These are phyloP conservation scores for Serinus canaria DNA, from an alignment of 2,113 vertebrate genomes.

Conservation along the genomic window DNA sequence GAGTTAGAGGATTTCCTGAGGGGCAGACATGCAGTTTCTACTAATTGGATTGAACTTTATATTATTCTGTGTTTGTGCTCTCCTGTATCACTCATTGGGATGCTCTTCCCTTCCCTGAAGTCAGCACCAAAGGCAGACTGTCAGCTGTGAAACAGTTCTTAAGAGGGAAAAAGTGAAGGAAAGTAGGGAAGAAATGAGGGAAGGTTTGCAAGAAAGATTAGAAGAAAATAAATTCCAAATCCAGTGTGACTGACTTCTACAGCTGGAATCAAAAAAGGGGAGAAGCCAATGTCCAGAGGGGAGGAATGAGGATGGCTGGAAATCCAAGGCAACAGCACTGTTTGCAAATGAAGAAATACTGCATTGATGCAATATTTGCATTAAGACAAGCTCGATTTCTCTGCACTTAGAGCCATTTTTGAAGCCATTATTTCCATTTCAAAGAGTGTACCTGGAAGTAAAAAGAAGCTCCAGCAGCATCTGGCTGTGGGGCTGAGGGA, in stretches of 20 bases:
- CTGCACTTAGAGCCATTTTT: neutral
- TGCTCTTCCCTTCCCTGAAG: neutral
- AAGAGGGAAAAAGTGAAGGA: neutral
- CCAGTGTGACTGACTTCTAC: neutral
- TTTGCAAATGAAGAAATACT: neutral
- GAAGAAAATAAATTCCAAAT: neutral
- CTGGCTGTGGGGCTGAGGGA: neutral
- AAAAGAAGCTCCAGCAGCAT: fast-evolving
- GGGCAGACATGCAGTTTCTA: neutral
- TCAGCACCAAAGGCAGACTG: neutral
- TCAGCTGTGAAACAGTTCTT: neutral
- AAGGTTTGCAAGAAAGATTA: neutral
- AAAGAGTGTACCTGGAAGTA: neutral
- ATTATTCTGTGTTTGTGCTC: neutral
- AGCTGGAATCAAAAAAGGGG: neutral
- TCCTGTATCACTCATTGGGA: neutral
- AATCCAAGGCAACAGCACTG: neutral
- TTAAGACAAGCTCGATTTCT: neutral
- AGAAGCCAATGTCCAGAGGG: neutral
- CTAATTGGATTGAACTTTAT: neutral
- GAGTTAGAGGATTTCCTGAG: neutral
- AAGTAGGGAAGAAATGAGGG: neutral
- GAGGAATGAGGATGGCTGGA: neutral
- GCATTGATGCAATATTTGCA: neutral
- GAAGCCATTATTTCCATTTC: neutral